Evolutionary conservation across 2,113 vertebrate species (phyloP).

Genomic region (Oxyura jamaicensis): DNA sequence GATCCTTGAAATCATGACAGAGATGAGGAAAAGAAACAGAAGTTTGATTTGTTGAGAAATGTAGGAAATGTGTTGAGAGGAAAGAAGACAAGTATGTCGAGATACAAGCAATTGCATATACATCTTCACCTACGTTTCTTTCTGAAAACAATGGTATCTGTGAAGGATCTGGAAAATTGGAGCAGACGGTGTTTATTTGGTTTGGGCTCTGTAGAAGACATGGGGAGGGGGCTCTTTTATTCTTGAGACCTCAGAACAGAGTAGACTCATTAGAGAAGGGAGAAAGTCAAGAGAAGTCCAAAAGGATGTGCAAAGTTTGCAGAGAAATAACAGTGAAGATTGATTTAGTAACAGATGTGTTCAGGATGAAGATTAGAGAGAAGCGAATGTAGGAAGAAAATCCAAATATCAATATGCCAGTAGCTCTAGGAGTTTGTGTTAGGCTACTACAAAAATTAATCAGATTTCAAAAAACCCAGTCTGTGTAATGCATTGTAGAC

Average conservation of each 20-base stretch:
- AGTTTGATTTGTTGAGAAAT: neutral
- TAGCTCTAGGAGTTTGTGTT: constrained; percentile 49
- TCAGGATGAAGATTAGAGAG: constrained; percentile 49
- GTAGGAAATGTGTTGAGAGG: neutral
- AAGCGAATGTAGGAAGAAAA: constrained; percentile 30
- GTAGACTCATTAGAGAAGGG: neutral
- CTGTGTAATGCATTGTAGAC: neutral
- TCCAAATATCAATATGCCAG: constrained; percentile 55
- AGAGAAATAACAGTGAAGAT: neutral
- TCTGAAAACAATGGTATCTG: neutral
- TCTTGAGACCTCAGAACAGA: neutral
- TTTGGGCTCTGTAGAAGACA: neutral
- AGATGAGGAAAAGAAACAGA: neutral
- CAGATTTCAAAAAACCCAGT: constrained; percentile 11
- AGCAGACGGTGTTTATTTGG: neutral
- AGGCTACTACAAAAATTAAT: constrained; percentile 50
- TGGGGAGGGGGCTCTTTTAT: neutral
- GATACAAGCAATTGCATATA: neutral
- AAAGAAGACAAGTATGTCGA: neutral
- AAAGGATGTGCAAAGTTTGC: neutral
- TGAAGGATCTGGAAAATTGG: neutral
- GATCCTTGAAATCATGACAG: neutral
- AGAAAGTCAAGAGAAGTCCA: constrained; percentile 15
- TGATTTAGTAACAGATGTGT: constrained; percentile 52
- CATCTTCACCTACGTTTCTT: neutral